Evolutionary conservation across 2,113 vertebrate genomes (phyloP).

Genomic region (Nicator chloris): DNA sequence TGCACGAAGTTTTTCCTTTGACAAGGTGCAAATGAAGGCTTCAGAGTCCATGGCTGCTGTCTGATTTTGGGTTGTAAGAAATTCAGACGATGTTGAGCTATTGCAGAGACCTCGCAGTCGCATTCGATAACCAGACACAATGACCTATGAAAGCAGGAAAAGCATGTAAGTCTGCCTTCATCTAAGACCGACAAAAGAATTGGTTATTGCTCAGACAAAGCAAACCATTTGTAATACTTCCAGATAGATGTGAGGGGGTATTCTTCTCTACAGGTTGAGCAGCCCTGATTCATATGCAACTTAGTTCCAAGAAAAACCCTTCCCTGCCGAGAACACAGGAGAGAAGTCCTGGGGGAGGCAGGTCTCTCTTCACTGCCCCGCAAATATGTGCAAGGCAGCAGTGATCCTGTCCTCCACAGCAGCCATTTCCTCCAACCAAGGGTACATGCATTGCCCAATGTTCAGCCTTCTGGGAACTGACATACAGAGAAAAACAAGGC

Average conservation of each 20-base stretch:
- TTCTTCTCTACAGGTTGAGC: neutral
- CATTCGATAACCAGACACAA: conserved; percentile 79
- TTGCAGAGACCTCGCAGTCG: conserved; percentile 80
- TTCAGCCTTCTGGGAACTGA: neutral
- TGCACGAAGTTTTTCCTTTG: conserved; percentile 67
- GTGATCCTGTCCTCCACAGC: neutral
- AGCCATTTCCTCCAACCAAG: neutral
- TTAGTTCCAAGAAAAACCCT: neutral
- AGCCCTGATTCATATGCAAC: neutral
- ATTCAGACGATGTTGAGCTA: conserved; percentile 67
- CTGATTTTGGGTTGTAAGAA: conserved; percentile 73
- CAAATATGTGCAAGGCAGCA: neutral
- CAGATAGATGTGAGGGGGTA: neutral
- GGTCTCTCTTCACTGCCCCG: neutral
- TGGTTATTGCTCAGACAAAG: neutral
- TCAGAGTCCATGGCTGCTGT: conserved; percentile 12
- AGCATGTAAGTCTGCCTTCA: neutral
- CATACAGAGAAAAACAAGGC: neutral
- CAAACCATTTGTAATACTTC: neutral
- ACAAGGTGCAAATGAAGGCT: conserved; percentile 72
- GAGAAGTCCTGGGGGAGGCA: neutral
- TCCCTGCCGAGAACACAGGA: neutral
- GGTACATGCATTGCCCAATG: neutral
- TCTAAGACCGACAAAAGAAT: neutral
- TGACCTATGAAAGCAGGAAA: conserved; percentile 66